Conservation (phyloP, 2,113 vertebrate genomes). For the Talpa occidentalis region DNA sequence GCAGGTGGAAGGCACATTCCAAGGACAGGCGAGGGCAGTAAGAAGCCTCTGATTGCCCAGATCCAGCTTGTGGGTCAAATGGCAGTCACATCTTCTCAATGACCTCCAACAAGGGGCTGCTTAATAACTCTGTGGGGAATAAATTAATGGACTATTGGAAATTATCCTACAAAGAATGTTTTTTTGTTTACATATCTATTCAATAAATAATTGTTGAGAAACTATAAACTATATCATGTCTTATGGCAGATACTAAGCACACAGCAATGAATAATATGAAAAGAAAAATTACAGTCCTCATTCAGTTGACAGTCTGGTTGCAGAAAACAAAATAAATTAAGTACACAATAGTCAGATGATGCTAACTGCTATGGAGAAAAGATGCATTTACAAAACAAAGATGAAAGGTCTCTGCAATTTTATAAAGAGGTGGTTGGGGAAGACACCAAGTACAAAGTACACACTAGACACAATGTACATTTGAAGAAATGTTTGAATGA, state of each 20-base stretch:
- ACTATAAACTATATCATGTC: not conserved
- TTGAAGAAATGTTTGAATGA: constrained; percentile 28
- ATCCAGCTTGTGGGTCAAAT: too few species aligned
- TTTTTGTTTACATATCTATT: constrained; percentile 33
- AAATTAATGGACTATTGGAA: constrained; percentile 14
- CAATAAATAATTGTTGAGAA: constrained; percentile 39
- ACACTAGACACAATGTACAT: not conserved
- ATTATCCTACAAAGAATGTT: not conserved
- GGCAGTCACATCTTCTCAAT: too few species aligned
- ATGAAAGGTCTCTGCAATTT: not conserved
- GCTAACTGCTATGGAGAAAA: constrained; percentile 21
- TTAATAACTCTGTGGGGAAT: not conserved
- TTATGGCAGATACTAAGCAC: not conserved
- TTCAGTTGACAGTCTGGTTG: not conserved
- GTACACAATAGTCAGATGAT: not conserved
- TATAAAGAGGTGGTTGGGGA: not conserved
- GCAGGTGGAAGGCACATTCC: too few species aligned
- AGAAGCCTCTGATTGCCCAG: too few species aligned
- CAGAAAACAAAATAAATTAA: not conserved
- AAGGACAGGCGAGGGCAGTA: too few species aligned
- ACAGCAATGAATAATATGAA: not conserved
- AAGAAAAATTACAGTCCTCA: not conserved
- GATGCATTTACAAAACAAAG: constrained; percentile 9
- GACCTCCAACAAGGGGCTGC: not conserved
- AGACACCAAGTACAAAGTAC: not conserved